Evolutionary conservation across 2,797 vertebrate genomes (phyloP), one percentile per base, ranked within the genome.

Genomic region (Cheirogaleus major): DNA sequence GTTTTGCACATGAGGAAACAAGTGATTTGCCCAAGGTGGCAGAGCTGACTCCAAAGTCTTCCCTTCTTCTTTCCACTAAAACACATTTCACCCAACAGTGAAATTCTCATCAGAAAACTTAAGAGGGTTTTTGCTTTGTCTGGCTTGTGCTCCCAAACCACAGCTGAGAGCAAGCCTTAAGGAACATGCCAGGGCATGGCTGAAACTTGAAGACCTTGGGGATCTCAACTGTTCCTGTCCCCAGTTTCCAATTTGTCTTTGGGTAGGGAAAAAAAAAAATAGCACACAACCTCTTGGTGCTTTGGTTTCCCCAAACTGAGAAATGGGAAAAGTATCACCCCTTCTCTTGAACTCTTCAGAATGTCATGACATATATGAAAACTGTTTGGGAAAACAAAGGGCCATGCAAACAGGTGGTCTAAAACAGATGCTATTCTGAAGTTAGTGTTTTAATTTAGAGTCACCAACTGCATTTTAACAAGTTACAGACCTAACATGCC

Each of bases 301-400:
- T 89, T 75, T 93, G 57, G n/a, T 82, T 69, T 95, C 75, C 57
- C 73, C 67, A 76, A 59, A 75, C 38, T 82, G 57, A 95, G 92
- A 83, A 89, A 92, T 43, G 59, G 15, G 43, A 76, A 91, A 86
- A 72, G 48, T 43, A 72, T 63, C 50, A 79, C 2, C 38, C 57
- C 35, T 1, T 57, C 67, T 87, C 59, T 57, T 57, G 43, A 79
- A 55, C 22, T 48, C 45, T 48, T 82, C 30, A 80, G 75, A 83
- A 84, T 18, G n/a, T 38, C 45, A 45, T 30, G 20, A 83, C 11
- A 45, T 13, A 30, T 27, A 30, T 1, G n/a, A 76, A 92, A 91
- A 30, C 23, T 55, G 1, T 78, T 43, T 69, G 43, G 81, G 90
- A 82, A 84, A 17, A 82, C 22, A 81, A 73, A 85, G 79, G 20